Evolutionary conservation across 2,888 invertebrate species (phyloP), one percentile per base, ranked within the genome.

Genomic region (Amblyjoppa fuscipennis): DNA sequence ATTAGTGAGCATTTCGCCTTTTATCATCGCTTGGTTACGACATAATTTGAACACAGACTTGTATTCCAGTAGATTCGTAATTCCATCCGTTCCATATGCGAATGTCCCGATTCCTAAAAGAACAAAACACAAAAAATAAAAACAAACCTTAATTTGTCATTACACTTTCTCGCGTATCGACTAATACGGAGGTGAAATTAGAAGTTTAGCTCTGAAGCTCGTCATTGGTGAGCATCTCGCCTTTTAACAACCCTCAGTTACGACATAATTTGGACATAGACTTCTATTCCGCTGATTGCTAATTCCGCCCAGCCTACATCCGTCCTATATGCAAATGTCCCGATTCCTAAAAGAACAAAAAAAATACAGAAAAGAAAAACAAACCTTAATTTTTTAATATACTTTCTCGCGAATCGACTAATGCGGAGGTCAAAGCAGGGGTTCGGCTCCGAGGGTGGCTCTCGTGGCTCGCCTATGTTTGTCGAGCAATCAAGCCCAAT

Each of bases 401-500:
- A 70, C 34, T 61, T 70, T 49, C 49, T 64, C 2, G 70, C 70
- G 34, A 70, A 70, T 51, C 51, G 31, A 49, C 53, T 64, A 71
- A 80, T 80, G 20, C 79, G 64, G 38, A 80, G 51, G 69, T 78
- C 45, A 70, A 70, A 70, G 45, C 3, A 64, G 41, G 41, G 61
- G 84, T 71, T 66, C n/a, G 78, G 56, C 78, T 70, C 61, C 69
- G 82, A 85, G 76, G 79, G 81, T 88, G 89, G 82, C 71, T 89
- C 88, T 89, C 89, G 89, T 87, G 93, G 88, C 94, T 93, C 93
- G 91, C 94, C 94, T 89, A 94, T 93, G 90, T 94, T 94, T 94
- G 92, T 90, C 90, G 90, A 93, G 92, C 94, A 94, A 94, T 94
- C 93, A 94, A 94, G 93, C 92, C 90, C 91, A 94, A 93, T 94